phyloP scores from a whole-genome alignment of 2,888 invertebrate species.

The Punctoribates punctum region DNA sequence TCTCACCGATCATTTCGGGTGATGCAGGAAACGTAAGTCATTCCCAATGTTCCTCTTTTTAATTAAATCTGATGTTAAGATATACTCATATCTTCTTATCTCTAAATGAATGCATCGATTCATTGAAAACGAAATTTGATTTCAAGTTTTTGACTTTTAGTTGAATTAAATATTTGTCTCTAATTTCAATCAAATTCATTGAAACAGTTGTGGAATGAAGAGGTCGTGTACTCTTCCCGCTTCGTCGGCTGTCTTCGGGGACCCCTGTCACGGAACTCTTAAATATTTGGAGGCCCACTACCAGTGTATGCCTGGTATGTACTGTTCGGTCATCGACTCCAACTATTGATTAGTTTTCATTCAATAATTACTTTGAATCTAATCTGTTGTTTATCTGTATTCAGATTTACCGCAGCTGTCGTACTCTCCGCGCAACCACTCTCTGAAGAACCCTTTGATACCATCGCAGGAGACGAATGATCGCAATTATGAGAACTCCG shows the following conservation, averaged over 20 bases:
- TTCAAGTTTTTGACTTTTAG: neutral
- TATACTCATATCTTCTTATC: neutral
- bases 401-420: conserved; percentile 18
- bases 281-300: conserved; percentile 63
- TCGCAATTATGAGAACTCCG: neutral
- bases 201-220: conserved; percentile 45
- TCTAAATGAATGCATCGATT: neutral
- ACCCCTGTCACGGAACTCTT: conserved; percentile 61
- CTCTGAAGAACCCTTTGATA: conserved; percentile 8
- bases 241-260: conserved; percentile 54
- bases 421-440: neutral
- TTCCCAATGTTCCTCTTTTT: neutral
- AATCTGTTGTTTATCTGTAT: neutral
- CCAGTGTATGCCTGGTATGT: conserved; percentile 53
- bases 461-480: conserved; percentile 16
- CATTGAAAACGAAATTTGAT: neutral
- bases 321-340: neutral
- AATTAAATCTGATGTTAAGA: neutral
- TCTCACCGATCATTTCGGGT: conserved; percentile 80
- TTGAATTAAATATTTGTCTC: neutral
- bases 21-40: conserved; percentile 73
- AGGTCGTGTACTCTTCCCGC: conserved; percentile 50
- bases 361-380: conserved; percentile 11
- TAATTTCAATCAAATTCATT: neutral
- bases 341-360: conserved; percentile 6